phyloP scores from a whole-genome alignment of 1,140 invertebrate species.

The Oryctes rhinoceros region DNA sequence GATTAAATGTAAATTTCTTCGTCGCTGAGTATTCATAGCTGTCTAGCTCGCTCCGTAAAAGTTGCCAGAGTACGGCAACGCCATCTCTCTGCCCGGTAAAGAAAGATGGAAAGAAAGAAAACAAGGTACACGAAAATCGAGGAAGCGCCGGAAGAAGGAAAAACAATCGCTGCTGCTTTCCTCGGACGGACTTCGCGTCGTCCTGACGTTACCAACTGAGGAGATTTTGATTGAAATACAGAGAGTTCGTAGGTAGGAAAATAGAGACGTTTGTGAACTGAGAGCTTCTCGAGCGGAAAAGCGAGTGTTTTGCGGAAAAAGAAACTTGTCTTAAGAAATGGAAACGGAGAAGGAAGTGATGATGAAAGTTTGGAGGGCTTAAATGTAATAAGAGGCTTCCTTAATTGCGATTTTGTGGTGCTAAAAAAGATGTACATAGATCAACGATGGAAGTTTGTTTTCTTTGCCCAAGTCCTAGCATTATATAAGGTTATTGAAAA shows the following conservation, averaged over 20 bases:
- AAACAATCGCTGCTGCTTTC: background rate
- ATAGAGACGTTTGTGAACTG: too few species aligned
- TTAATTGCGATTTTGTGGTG: too few species aligned
- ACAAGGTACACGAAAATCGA: background rate
- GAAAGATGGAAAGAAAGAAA: background rate
- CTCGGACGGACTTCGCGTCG: background rate
- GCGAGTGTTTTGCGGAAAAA: too few species aligned
- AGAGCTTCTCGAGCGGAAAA: too few species aligned
- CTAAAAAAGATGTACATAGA: too few species aligned
- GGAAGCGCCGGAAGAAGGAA: background rate
- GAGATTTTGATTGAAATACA: slow-evolving; percentile 5
- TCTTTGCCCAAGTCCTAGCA: too few species aligned
- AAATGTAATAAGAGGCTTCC: too few species aligned
- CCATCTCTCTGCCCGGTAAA: background rate
- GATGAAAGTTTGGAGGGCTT: too few species aligned
- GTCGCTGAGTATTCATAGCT: background rate
- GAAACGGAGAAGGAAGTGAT: too few species aligned
- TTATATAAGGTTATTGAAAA: too few species aligned
- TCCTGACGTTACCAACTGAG: background rate
- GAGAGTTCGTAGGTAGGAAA: background rate
- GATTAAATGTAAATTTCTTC: slow-evolving; percentile 10
- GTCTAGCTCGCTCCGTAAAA: background rate
- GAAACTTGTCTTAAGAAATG: too few species aligned
- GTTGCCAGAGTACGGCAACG: background rate
- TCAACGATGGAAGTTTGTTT: too few species aligned